These are phyloP conservation scores for Lophotriccus pileatus DNA, from an alignment of 2,797 vertebrate species.

Conservation along the genomic window DNA sequence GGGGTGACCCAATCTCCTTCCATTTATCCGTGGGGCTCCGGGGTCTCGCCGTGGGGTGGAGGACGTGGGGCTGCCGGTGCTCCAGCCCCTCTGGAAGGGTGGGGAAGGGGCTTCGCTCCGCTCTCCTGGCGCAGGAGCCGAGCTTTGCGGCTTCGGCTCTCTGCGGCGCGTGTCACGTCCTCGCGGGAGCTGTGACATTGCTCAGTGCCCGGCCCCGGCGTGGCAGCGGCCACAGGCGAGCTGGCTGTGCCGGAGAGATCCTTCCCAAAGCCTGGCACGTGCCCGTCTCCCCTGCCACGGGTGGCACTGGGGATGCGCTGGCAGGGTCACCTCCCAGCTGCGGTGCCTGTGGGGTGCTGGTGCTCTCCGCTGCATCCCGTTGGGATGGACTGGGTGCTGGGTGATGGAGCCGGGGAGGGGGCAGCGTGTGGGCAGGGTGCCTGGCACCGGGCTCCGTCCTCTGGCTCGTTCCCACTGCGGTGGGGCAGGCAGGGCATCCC, in stretches of 20 bases:
- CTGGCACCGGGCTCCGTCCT: not conserved
- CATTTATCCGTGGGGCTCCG: not conserved
- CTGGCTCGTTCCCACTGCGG: rapidly evolving
- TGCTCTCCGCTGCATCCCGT: rapidly evolving
- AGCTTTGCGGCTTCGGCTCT: not conserved
- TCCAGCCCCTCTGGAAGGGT: not conserved
- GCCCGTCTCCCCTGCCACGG: not conserved
- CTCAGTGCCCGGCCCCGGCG: not conserved
- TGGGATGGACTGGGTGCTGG: rapidly evolving
- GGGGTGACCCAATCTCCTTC: not conserved
- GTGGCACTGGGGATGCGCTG: not conserved
- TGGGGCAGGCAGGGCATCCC: not conserved
- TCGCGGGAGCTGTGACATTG: constrained; percentile 26
- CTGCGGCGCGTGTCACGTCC: not conserved
- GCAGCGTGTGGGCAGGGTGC: not conserved
- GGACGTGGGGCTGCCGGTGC: not conserved
- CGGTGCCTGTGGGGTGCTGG: not conserved
- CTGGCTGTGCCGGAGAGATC: not conserved
- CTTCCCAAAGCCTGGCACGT: not conserved
- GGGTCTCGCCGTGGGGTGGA: not conserved
- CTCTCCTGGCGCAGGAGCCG: not conserved
- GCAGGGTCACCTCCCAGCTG: constrained; percentile 19
- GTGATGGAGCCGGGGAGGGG: not conserved
- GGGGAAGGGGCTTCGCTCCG: not conserved
- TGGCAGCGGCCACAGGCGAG: not conserved